Percentiles rank a stretch among this genome's conserved stretches.
Conservation (phyloP, 2,888 invertebrate genomes). For the Papilio protenor region DNA sequence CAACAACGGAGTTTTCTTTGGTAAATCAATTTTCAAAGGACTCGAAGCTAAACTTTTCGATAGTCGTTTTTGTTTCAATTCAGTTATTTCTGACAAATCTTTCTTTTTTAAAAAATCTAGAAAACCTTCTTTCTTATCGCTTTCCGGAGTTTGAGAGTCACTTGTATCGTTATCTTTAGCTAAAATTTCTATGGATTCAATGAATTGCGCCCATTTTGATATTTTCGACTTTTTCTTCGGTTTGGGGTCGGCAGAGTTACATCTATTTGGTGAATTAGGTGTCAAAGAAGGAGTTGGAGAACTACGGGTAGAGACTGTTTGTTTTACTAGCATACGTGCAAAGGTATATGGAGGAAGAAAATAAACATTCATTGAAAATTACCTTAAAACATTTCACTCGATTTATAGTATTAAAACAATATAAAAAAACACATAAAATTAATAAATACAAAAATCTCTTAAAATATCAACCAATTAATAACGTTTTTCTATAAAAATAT, state of each 20-base stretch:
- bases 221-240: conserved; percentile 48
- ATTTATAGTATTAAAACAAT: background rate
- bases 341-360: background rate
- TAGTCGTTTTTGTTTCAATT: conserved; percentile 45
- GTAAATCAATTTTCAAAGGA: conserved; percentile 59
- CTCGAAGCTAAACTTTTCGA: conserved; percentile 68
- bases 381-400: background rate
- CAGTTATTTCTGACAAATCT: conserved; percentile 52
- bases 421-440: too few species aligned
- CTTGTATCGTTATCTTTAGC: conserved; percentile 59
- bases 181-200: conserved; percentile 64
- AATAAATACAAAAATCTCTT: background rate
- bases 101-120: conserved; percentile 63
- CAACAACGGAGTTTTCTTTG: conserved; percentile 58
- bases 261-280: conserved; percentile 60
- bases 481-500: too few species aligned
- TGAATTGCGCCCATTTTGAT: conserved; percentile 66
- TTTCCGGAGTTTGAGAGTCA: conserved; percentile 58
- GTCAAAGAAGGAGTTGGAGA: conserved; percentile 63
- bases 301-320: conserved; percentile 56
- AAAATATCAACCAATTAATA: too few species aligned
- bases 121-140: conserved; percentile 57
- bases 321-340: conserved; percentile 46
- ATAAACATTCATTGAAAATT: background rate
- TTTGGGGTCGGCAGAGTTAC: conserved; percentile 41